Conservation (phyloP, 35 echinoderm and acorn worm genomes). For the Apostichopus japonicus region DNA sequence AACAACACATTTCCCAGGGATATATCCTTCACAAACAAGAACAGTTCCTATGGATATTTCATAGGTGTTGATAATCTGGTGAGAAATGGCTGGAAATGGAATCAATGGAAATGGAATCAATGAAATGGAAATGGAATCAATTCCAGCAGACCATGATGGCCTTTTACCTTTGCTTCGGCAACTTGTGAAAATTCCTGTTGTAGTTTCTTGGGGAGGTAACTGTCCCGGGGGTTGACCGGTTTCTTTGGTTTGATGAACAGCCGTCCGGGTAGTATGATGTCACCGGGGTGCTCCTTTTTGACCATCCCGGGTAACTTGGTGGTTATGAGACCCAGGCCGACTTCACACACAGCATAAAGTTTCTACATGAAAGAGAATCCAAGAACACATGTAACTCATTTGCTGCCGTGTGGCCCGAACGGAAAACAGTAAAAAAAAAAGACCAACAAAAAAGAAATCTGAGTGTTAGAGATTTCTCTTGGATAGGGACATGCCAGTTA, state of each 20-base stretch:
- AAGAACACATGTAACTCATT: neutral
- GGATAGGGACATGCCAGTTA: too few relatives aligned
- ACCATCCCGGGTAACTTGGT: slow-evolving; percentile 70
- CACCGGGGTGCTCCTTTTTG: slow-evolving; percentile 86
- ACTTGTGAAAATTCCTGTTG: slow-evolving; percentile 79
- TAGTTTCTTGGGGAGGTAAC: slow-evolving; percentile 86
- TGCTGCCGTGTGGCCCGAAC: neutral
- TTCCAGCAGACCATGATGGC: too few relatives aligned
- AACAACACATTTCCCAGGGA: too few relatives aligned
- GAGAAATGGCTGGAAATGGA: too few relatives aligned
- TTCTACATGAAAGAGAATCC: slow-evolving; percentile 54
- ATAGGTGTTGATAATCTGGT: too few relatives aligned
- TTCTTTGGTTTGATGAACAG: slow-evolving; percentile 83
- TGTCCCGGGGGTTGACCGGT: slow-evolving; percentile 66
- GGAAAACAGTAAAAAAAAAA: neutral
- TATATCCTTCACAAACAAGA: too few relatives aligned
- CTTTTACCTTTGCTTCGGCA: slow-evolving; percentile 45
- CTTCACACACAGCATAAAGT: slow-evolving; percentile 96
- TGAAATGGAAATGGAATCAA: too few relatives aligned
- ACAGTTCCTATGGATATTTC: too few relatives aligned
- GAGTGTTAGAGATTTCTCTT: neutral
- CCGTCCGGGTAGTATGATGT: slow-evolving; percentile 70
- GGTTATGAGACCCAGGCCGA: slow-evolving; percentile 76
- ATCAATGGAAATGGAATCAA: too few relatives aligned
- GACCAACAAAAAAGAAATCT: neutral